Evolutionary conservation across 2,888 invertebrate species (phyloP).

Genomic region (Polyploca ridens): DNA sequence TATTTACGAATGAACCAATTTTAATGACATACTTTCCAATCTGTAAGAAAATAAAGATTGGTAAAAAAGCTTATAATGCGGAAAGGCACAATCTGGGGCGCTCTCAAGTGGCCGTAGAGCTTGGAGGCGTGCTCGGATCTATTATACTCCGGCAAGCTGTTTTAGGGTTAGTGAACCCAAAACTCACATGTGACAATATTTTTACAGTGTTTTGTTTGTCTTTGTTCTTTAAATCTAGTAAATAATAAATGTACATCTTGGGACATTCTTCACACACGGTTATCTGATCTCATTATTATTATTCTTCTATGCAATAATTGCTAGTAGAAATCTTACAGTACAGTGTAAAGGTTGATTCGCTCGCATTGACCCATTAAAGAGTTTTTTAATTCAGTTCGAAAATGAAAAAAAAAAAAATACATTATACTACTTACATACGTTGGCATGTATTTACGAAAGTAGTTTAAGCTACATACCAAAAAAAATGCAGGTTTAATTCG

Average conservation of each 20-base stretch:
- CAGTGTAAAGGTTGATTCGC: too few relatives aligned
- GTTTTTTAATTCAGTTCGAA: too few relatives aligned
- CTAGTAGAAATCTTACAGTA: too few relatives aligned
- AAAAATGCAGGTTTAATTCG: too few relatives aligned
- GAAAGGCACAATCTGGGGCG: constrained; percentile 52
- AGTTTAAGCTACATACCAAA: too few relatives aligned
- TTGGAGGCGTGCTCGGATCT: constrained; percentile 36
- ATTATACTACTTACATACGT: too few relatives aligned
- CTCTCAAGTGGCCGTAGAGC: constrained; percentile 46
- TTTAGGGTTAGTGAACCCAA: constrained; percentile 62
- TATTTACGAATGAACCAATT: background rate
- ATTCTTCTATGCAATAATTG: background rate
- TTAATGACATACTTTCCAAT: background rate
- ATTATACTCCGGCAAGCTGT: constrained; percentile 37
- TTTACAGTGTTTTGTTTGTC: background rate
- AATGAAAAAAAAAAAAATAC: too few relatives aligned
- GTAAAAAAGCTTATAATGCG: constrained; percentile 30
- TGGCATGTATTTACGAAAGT: too few relatives aligned
- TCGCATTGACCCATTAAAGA: too few relatives aligned
- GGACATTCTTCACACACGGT: too few relatives aligned
- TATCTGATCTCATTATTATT: background rate
- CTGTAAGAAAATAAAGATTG: too few relatives aligned
- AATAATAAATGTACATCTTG: background rate
- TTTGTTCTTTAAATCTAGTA: background rate
- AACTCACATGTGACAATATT: constrained; percentile 26